phyloP scores from a whole-genome alignment of 2,888 invertebrate genomes.

The Parapristionchus giblindavisi region DNA sequence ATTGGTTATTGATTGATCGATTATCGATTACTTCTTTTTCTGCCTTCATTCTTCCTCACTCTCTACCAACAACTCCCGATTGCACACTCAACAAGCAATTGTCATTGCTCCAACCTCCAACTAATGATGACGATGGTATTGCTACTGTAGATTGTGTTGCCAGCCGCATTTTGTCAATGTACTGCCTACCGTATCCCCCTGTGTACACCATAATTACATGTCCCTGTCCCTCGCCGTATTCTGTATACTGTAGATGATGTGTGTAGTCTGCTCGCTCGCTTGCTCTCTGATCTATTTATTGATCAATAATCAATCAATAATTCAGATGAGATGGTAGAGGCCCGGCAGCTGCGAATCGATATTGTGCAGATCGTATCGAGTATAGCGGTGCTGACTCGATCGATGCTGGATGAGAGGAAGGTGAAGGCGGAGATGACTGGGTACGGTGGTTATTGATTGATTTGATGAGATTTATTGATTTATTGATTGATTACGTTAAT shows the following conservation, averaged over 20 bases:
- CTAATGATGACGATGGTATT: too few relatives aligned
- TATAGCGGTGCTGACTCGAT: conserved; percentile 38
- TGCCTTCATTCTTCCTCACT: neutral
- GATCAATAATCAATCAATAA: too few relatives aligned
- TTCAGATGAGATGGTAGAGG: conserved; percentile 42
- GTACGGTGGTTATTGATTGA: conserved; percentile 10
- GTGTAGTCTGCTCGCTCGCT: too few relatives aligned
- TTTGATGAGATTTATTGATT: neutral
- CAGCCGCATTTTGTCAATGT: too few relatives aligned
- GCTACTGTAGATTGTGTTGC: too few relatives aligned
- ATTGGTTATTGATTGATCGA: neutral
- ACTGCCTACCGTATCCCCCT: too few relatives aligned
- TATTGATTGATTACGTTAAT: neutral
- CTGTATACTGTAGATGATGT: too few relatives aligned
- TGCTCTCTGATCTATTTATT: neutral
- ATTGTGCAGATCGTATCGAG: conserved; percentile 40
- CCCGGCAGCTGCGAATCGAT: conserved; percentile 40
- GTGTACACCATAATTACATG: too few relatives aligned
- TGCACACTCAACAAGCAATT: too few relatives aligned
- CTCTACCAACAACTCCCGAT: neutral
- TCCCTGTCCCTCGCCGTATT: too few relatives aligned
- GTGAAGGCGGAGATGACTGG: conserved; percentile 47
- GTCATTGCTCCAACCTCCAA: too few relatives aligned
- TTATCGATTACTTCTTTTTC: neutral
- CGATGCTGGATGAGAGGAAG: conserved; percentile 40